Evolutionary conservation across 2,888 invertebrate species (phyloP), one percentile per base, ranked within the genome.

Genomic region (Glyphotaelius pellucidus): DNA sequence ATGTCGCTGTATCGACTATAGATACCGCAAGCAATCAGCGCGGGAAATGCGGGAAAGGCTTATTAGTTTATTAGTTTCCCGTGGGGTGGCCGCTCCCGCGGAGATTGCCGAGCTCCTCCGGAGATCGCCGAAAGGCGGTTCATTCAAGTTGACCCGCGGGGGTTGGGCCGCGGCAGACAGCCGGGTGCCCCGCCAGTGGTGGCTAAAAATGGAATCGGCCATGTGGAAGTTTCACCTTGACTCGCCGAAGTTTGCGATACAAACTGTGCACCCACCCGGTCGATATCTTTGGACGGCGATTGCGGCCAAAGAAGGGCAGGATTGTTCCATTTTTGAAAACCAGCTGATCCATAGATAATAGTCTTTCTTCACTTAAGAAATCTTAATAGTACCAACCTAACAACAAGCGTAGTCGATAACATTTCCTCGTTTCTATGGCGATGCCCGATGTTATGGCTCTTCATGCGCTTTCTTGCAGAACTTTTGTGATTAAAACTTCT

Each of bases 131-230:
- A 90, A 95, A 94, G 94, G 79, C 93, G 94, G 93, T 94, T 95
- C 96, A 96, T 96, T 96, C 95, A 96, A 89, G 92, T 80, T 89
- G 79, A 32, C 35, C n/a, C 85, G 88, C 42, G 91, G 91, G 81
- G 91, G 86, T 42, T 80, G 85, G 90, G 86, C 80, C 87, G 52
- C 25, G 52, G 79, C 88, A 91, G 91, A 87, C 90, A 80, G 89
- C 47, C 47, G 90, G 90, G 90, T 90, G 90, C 87, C 87, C 80
- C 80, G 87, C 90, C 91, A 35, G 30, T 84, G 84, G 35, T 19
- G 83, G 85, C 91, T 91, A 93, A 92, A 93, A 92, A 92, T 93
- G 93, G 93, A 92, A 91, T 90, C 93, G 92, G 91, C 93, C 93
- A 92, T 92, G 93, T 92, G 93, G 92, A 92, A 92, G 67, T 85